These are phyloP conservation scores for Porites rus DNA, from an alignment of 92 coral and sea anemone genomes.

Conservation along the genomic window DNA sequence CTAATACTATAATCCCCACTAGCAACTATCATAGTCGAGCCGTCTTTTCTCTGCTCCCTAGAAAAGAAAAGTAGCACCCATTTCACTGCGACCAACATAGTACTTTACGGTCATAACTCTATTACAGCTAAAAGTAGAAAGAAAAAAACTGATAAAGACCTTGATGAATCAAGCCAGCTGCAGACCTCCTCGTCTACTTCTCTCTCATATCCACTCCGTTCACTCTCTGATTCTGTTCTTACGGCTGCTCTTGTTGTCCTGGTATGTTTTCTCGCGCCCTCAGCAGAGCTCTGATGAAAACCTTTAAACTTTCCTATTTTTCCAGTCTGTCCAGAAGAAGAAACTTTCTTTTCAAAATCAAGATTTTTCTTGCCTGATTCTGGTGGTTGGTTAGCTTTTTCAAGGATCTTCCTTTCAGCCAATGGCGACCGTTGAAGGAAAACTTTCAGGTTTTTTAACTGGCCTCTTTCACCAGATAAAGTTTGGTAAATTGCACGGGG, in stretches of 20 bases:
- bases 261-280: conserved; percentile 18
- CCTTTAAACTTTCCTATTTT: conserved; percentile 30
- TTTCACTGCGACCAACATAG: background rate
- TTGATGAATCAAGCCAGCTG: conserved; percentile 42
- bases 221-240: conserved; percentile 40
- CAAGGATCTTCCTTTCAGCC: conserved; percentile 22
- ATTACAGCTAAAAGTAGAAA: background rate
- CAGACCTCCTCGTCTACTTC: background rate
- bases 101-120: background rate
- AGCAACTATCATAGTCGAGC: too few species aligned
- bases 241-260: conserved; percentile 24
- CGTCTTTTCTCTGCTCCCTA: too few species aligned
- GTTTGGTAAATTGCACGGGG: conserved; percentile 11
- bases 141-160: conserved; percentile 26
- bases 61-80: background rate
- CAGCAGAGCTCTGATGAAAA: conserved; percentile 29
- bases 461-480: conserved; percentile 15
- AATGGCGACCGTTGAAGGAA: conserved; percentile 46
- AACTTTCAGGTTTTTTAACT: conserved; percentile 35
- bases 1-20: too few species aligned
- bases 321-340: background rate
- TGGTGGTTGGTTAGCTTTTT: conserved; percentile 14
- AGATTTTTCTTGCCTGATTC: conserved; percentile 33
- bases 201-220: conserved; percentile 8
- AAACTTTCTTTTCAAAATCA: conserved; percentile 22